phyloP scores from a whole-genome alignment of 2,113 vertebrate species.

The Epinephelus lanceolatus region DNA sequence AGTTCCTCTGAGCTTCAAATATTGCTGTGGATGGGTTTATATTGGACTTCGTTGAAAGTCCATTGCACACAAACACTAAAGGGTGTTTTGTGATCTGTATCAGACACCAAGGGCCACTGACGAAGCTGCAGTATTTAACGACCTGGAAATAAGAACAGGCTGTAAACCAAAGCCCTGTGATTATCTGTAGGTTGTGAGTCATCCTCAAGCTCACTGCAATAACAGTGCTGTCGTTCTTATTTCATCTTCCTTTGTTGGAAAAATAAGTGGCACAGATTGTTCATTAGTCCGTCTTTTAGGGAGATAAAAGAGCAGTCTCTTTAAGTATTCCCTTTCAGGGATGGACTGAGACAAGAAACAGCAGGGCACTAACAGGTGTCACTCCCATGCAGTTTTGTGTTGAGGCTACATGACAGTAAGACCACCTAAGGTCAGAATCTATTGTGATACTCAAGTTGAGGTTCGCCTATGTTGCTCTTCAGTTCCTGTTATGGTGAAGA shows the following conservation, averaged over 20 bases:
- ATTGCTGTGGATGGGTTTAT: too few species aligned
- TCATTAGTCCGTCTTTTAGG: constrained; percentile 20
- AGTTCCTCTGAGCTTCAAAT: too few species aligned
- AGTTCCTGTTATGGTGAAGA: constrained; percentile 28
- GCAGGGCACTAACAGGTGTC: constrained; percentile 19
- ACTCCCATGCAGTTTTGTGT: background rate
- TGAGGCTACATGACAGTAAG: constrained; percentile 22
- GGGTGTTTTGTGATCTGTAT: too few species aligned
- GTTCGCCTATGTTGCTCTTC: constrained; percentile 27
- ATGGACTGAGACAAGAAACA: background rate
- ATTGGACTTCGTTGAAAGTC: too few species aligned
- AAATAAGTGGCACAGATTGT: constrained; percentile 15
- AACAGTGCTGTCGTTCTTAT: constrained; percentile 6
- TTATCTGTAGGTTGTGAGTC: constrained; percentile 22
- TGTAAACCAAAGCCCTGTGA: background rate
- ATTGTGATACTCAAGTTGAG: constrained; percentile 35
- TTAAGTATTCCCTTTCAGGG: constrained; percentile 41
- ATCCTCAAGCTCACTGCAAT: background rate
- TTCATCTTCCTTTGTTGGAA: background rate
- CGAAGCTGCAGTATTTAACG: too few species aligned
- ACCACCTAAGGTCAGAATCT: constrained; percentile 40
- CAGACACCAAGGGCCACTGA: too few species aligned
- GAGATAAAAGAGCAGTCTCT: constrained; percentile 15
- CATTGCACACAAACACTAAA: too few species aligned
- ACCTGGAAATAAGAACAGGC: too few species aligned